Conservation (phyloP, 2,888 invertebrate genomes). For the Beris morrisii region DNA sequence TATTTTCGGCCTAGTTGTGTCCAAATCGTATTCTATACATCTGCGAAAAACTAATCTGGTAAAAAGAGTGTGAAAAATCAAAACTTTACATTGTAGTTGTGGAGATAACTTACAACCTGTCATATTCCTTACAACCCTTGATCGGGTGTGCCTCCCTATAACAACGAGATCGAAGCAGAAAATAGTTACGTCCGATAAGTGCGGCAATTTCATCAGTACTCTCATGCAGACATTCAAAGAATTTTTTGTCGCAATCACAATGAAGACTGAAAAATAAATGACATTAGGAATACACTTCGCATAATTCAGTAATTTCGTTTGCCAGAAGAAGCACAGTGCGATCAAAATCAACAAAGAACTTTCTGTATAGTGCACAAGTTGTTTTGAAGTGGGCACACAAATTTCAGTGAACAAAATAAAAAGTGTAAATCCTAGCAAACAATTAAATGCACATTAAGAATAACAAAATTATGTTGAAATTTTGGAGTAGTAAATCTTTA, state of each 20-base stretch:
- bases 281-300: neutral
- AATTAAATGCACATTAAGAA: neutral
- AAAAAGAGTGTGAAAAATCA: neutral
- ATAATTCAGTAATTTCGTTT: neutral
- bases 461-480: neutral
- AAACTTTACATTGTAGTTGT: too few relatives aligned
- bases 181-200: constrained; percentile 41
- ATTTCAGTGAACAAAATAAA: neutral
- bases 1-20: constrained; percentile 35
- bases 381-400: too few relatives aligned
- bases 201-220: constrained; percentile 37
- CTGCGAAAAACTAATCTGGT: constrained; percentile 40
- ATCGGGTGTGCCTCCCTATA: constrained; percentile 40
- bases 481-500: constrained; percentile 2
- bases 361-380: neutral
- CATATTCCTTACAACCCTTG: constrained; percentile 39
- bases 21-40: constrained; percentile 40
- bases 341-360: neutral
- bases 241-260: constrained; percentile 42
- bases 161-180: constrained; percentile 40
- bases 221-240: constrained; percentile 38
- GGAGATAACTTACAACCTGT: constrained; percentile 32
- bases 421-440: neutral
- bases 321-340: neutral
- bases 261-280: constrained; percentile 36